Evolutionary conservation across 1,140 invertebrate species (phyloP).

Genomic region (Drosophila auraria): DNA sequence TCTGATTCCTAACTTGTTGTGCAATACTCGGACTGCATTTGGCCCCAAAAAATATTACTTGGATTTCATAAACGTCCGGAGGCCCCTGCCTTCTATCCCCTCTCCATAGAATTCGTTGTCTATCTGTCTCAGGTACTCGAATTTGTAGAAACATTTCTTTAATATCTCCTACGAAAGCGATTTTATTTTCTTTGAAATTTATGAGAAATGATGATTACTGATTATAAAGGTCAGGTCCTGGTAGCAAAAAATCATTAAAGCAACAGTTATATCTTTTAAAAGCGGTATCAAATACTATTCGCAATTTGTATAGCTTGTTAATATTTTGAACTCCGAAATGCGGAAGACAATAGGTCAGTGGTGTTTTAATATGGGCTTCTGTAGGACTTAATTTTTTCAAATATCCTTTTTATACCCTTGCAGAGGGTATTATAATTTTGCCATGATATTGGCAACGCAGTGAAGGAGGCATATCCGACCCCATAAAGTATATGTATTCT

Average conservation of each 20-base stretch:
- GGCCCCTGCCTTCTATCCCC: no score
- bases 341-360: no score
- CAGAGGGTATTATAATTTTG: no score
- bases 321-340: no score
- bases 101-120: conserved; percentile 25
- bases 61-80: conserved; percentile 35
- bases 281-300: conserved; percentile 33
- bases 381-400: no score
- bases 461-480: no score
- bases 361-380: no score
- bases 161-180: neutral
- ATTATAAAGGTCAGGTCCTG: conserved; percentile 29
- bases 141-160: conserved; percentile 38
- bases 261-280: conserved; percentile 2
- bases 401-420: no score
- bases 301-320: no score
- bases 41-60: conserved; percentile 33
- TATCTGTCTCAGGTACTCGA: conserved; percentile 6
- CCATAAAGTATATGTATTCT: no score
- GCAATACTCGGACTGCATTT: conserved; percentile 34
- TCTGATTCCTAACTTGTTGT: conserved; percentile 41
- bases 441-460: no score
- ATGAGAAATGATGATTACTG: conserved; percentile 6
- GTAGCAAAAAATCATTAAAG: conserved; percentile 27
- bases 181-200: conserved; percentile 18